Percentiles rank a stretch among this genome's conserved stretches.
Evolutionary conservation across 2,888 invertebrate species (phyloP).

Genomic region (Piscicola geometra): DNA sequence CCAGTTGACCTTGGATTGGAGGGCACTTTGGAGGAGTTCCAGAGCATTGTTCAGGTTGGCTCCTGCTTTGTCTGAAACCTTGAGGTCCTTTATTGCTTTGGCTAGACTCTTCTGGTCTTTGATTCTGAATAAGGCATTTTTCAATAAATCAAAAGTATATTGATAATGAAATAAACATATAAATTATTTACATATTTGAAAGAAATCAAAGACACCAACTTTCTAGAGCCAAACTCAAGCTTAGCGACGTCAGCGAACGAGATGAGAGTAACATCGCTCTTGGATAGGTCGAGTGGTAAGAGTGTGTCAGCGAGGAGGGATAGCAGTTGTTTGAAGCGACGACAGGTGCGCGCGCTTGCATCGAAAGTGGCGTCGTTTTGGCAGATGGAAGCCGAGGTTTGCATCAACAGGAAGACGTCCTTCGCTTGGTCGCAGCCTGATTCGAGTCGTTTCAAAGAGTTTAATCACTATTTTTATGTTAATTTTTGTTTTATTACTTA

Average conservation of each 20-base stretch:
- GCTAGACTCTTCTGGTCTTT: neutral
- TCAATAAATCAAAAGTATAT: neutral
- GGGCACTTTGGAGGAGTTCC: neutral
- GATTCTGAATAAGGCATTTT: neutral
- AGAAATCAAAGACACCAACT: no score
- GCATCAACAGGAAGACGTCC: neutral
- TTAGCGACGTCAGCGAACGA: constrained; percentile 5
- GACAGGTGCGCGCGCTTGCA: neutral
- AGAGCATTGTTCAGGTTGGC: constrained; percentile 1
- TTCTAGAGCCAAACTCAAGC: neutral
- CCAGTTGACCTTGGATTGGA: neutral
- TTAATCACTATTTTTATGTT: no score
- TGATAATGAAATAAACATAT: neutral
- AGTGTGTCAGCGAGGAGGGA: neutral
- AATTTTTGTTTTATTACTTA: no score
- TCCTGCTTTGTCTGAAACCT: neutral
- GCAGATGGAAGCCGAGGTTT: neutral
- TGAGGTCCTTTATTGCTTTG: neutral
- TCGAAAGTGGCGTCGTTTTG: neutral
- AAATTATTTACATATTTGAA: neutral
- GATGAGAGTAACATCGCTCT: neutral
- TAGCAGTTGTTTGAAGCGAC: neutral
- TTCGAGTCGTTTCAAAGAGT: no score
- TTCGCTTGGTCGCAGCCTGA: constrained; percentile 18
- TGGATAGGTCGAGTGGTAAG: neutral